phyloP scores from a whole-genome alignment of 2,797 vertebrate genomes.

The Todus mexicanus region DNA sequence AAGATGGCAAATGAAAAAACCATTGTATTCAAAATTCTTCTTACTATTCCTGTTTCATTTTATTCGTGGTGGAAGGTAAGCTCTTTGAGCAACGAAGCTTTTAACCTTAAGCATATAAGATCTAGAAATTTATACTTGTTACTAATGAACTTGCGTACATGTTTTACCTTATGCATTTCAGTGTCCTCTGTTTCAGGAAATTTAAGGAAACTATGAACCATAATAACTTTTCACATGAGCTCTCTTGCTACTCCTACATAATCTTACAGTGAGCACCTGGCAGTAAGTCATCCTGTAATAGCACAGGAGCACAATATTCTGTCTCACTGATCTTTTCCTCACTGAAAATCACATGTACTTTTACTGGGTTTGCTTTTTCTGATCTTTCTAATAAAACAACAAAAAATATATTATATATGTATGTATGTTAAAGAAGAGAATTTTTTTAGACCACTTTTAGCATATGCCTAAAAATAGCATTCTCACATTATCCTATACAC shows the following conservation, averaged over 20 bases:
- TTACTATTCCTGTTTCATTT: not conserved
- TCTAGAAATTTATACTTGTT: not conserved
- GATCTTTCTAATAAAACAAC: not conserved
- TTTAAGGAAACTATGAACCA: not conserved
- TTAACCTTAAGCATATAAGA: not conserved
- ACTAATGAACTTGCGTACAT: not conserved
- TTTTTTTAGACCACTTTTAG: not conserved
- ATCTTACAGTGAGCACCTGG: not conserved
- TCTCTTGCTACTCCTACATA: not conserved
- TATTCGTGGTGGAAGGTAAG: not conserved
- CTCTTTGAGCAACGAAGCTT: not conserved
- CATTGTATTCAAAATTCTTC: not conserved
- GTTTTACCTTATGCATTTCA: not conserved
- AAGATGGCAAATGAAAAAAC: not conserved
- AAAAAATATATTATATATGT: not conserved
- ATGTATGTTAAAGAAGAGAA: not conserved
- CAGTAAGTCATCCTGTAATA: not conserved
- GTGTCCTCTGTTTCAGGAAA: not conserved
- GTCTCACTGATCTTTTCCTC: not conserved
- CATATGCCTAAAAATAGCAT: not conserved
- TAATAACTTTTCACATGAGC: not conserved
- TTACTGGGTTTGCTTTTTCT: not conserved
- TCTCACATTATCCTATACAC: not conserved
- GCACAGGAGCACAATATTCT: not conserved
- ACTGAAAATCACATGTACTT: not conserved